These are phyloP conservation scores for rat (Rattus norvegicus) DNA, from an alignment of 2,113 vertebrate species.

Conservation along the genomic window DNA sequence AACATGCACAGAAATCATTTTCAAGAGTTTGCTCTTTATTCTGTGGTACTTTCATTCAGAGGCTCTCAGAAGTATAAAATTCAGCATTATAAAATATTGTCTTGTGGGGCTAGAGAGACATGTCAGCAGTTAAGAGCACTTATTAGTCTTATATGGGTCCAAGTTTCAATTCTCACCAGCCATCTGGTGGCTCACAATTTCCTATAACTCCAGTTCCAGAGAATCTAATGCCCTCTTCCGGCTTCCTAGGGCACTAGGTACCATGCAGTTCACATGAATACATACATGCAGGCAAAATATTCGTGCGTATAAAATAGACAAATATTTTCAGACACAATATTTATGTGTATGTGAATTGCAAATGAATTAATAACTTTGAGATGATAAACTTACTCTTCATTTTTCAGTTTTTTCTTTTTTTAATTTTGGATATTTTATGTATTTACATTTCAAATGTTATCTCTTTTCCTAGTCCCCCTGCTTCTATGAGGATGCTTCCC, in stretches of 20 bases:
- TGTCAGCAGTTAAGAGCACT: background rate
- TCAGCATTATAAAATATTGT: constrained; percentile 12
- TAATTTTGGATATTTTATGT: no score
- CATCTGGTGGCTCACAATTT: background rate
- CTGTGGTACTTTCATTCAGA: background rate
- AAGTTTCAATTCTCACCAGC: background rate
- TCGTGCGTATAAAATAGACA: background rate
- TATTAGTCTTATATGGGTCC: background rate
- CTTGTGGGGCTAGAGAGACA: background rate
- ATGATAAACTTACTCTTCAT: background rate
- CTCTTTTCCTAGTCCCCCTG: no score
- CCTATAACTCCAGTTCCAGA: background rate
- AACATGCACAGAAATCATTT: background rate
- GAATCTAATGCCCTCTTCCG: background rate
- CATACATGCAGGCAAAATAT: no score
- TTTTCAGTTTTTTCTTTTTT: background rate
- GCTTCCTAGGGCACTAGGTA: no score
- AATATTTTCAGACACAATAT: background rate
- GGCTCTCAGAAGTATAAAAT: constrained; percentile 2
- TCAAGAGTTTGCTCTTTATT: background rate
- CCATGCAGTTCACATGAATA: background rate
- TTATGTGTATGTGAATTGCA: background rate
- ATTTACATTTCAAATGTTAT: no score
- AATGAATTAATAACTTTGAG: constrained; percentile 42
- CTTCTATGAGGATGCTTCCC: no score